Percentiles rank a stretch among this genome's conserved stretches.
Evolutionary conservation across 2,113 vertebrate genomes (phyloP).

Genomic region (Saccopteryx leptura): DNA sequence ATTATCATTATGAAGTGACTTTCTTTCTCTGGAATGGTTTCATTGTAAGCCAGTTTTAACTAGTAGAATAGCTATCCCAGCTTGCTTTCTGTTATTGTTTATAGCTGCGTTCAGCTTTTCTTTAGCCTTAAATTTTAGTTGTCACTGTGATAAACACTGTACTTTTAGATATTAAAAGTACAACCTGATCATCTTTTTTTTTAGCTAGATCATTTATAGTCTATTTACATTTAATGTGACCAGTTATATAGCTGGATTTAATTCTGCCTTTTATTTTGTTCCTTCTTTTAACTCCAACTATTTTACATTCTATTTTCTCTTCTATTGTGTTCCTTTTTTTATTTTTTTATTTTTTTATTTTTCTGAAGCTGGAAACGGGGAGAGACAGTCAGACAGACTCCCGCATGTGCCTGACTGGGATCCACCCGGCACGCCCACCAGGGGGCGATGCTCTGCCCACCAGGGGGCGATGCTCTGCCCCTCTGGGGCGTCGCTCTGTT

Average conservation of each 20-base stretch:
- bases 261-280: conserved; percentile 19
- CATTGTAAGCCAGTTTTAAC: not conserved
- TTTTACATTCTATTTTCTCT: not conserved
- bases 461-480: no score
- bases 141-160: not conserved
- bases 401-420: no score
- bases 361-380: no score
- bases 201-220: not conserved
- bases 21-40: not conserved
- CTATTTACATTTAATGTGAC: not conserved
- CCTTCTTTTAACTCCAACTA: not conserved
- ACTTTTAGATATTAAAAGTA: conserved; percentile 12
- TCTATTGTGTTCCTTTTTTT: not conserved
- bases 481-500: no score
- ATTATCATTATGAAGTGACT: conserved; percentile 13
- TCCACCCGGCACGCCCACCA: no score
- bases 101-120: not conserved
- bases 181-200: not conserved
- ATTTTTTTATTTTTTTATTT: no score
- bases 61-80: not conserved
- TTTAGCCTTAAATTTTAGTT: conserved; percentile 10
- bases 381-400: no score
- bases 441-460: no score
- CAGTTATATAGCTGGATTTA: not conserved
- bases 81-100: conserved; percentile 1